Evolutionary conservation across 2,113 vertebrate species (phyloP).

Genomic region (Rutilus rutilus): DNA sequence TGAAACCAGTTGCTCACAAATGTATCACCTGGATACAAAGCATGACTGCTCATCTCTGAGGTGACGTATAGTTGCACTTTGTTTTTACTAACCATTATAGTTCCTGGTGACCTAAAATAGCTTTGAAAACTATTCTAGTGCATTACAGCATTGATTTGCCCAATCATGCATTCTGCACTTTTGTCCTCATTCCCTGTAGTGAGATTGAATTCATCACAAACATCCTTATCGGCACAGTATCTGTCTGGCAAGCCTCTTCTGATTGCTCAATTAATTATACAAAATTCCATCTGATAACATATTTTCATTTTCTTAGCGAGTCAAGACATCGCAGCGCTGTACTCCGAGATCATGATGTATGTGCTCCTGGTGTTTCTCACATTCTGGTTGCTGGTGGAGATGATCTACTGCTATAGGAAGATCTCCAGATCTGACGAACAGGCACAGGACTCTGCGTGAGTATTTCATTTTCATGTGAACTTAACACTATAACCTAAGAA

Average conservation of each 20-base stretch:
- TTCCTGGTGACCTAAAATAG: slow-evolving; percentile 9
- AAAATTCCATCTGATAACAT: not conserved
- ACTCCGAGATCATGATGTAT: slow-evolving; percentile 99
- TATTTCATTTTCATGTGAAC: slow-evolving; percentile 52
- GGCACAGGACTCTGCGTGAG: slow-evolving; percentile 91
- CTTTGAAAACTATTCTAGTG: not conserved
- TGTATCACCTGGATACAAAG: not conserved
- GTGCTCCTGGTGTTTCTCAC: slow-evolving; percentile 95
- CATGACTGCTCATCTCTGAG: slow-evolving; percentile 13
- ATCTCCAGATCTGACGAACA: slow-evolving; percentile 94
- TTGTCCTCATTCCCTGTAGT: slow-evolving; percentile 9
- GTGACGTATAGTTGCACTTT: not conserved
- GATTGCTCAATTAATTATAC: not conserved
- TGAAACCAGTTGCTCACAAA: not conserved
- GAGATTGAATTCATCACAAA: slow-evolving; percentile 6
- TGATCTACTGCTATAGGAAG: slow-evolving; percentile 98
- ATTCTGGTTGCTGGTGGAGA: slow-evolving; percentile 94
- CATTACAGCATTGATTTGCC: not conserved
- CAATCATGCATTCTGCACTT: not conserved
- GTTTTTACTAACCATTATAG: not conserved
- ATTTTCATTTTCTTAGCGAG: slow-evolving; percentile 76
- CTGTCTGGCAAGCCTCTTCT: not conserved
- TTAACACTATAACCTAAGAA: too few relatives aligned
- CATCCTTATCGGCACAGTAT: not conserved
- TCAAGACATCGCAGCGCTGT: slow-evolving; percentile 83